Base-by-base conservation (phyloP, 1,140 invertebrate species). In the Radopholus similis region DNA sequence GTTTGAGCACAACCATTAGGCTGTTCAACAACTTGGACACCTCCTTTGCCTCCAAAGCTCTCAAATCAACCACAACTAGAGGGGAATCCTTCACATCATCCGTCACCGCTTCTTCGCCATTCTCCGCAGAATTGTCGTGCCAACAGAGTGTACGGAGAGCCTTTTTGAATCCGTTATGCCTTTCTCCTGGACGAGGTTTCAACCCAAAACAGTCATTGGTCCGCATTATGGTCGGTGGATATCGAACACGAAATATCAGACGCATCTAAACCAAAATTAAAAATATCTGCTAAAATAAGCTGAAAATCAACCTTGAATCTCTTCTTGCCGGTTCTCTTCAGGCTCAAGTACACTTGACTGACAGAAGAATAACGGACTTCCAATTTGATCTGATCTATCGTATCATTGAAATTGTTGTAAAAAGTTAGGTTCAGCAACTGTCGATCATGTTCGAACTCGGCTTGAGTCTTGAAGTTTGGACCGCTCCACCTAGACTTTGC, bases 321-420 rank as follows among this genome's bases (percentile, higher is more conserved):
- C 21, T 18, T 21, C 1, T 30, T 21, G 11, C 5, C 42, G n/a
- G 51, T 51, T 13, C 42, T 32, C 49, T 44, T 40, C 37, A 30
- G 51, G 26, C 51, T 26, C 64, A 68, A n/a, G 38, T 49, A 40
- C 21, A 68, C 42, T 35, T 68, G 66, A 4, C 40, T 30, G 11
- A 68, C 51, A 9, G 60, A 67, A 1, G 62, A 40, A 21, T 68
- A 68, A n/a, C 55, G 37, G 6, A 68, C 34, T n/a, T 42, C 64
- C 18, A 68, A 13, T 23, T 59, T 40, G 23, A 65, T 65, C 38
- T 51, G 26, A 40, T 66, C 34, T 26, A 66, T 40, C 23, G 4
- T 6, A 9, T 23, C 9, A 23, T 26, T 28, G 3, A 11, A 42
- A 4, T 62, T n/a, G n/a, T 51, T 65, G 23, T 55, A 23, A 23